Evolutionary conservation across 1,140 invertebrate genomes (phyloP), one percentile per base, ranked within the genome.

Genomic region (Sinella curviseta): DNA sequence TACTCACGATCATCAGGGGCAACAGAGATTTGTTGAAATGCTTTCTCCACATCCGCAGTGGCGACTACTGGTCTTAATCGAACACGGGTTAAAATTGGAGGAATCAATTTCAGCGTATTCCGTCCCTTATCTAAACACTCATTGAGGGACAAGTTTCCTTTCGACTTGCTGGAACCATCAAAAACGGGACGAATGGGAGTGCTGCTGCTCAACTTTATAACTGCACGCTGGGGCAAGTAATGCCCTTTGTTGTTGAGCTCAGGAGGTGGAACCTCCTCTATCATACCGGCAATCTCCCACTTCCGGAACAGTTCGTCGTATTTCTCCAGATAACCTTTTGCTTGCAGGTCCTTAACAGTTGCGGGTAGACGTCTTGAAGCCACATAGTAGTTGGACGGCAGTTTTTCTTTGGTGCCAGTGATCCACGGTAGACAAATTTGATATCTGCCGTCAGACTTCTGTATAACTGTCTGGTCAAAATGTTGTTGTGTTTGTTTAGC

Each of bases 1-100:
- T 80, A 81, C 2, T 77, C 36, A 31, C 60, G 67, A 24, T 82
- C 67, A n/a, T 55, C 55, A 65, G 31, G 24, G 57, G 79, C 26
- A 1, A 83, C 74, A 31, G 30, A 33, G n/a, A 84, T 80, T 77
- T 83, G 79, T 3, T 67, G 36, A 35, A 86, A 89, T 83, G 87
- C 87, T 78, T 87, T 87, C 26, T 82, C 82, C 3, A 88, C 84
- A 81, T 89, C 88, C 17, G 85, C 85, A 17, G 83, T 79, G 28
- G 89, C 81, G 28, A 84, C 85, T 54, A 85, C 77, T 31, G 76
- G 78, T 78, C 86, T 83, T 67, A 81, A 77, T 76, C 88, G 76
- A 84, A 87, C n/a, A 88, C 77, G 86, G 39, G 39, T 48, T 4
- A 48, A 4, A 8, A 48, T 17, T 8, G 39, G 4, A 8, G 39